Evolutionary conservation across 2,113 vertebrate genomes (phyloP).

Genomic region (Nerophis ophidion): DNA sequence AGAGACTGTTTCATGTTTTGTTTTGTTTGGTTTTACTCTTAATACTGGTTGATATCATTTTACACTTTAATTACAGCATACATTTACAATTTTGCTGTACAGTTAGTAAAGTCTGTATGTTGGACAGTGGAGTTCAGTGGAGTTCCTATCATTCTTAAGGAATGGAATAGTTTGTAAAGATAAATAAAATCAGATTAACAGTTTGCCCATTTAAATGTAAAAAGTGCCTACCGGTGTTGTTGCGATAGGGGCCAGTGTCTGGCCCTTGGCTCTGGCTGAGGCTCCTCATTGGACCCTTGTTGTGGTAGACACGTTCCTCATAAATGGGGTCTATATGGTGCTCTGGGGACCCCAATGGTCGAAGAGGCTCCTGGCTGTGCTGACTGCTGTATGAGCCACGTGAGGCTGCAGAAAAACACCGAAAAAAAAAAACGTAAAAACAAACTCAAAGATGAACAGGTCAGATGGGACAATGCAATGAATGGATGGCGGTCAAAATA

Average conservation of each 20-base stretch:
- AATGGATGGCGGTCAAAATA: neutral
- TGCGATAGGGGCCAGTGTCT: conserved; percentile 87
- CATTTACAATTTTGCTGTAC: too few species aligned
- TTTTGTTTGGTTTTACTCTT: too few species aligned
- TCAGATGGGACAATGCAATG: neutral
- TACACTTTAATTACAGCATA: too few species aligned
- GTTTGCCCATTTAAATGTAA: neutral
- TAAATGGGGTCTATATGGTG: conserved; percentile 97
- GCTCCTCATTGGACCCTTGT: conserved; percentile 95
- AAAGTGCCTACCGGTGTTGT: conserved; percentile 84
- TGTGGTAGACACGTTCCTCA: conserved; percentile 96
- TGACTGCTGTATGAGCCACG: conserved; percentile 94
- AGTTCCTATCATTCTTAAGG: too few species aligned
- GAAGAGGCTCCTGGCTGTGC: conserved; percentile 86
- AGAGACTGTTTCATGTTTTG: too few species aligned
- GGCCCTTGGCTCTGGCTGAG: conserved; percentile 92
- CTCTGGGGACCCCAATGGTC: conserved; percentile 93
- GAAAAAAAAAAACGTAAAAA: neutral
- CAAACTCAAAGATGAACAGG: neutral
- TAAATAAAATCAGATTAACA: neutral
- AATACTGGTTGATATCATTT: too few species aligned
- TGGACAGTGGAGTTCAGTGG: too few species aligned
- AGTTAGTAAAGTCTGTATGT: too few species aligned
- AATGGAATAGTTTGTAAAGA: too few species aligned
- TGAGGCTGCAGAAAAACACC: conserved; percentile 71